These are phyloP conservation scores for Sebastes kiyomatsui DNA, from an alignment of 2,797 vertebrate species.

Conservation along the genomic window DNA sequence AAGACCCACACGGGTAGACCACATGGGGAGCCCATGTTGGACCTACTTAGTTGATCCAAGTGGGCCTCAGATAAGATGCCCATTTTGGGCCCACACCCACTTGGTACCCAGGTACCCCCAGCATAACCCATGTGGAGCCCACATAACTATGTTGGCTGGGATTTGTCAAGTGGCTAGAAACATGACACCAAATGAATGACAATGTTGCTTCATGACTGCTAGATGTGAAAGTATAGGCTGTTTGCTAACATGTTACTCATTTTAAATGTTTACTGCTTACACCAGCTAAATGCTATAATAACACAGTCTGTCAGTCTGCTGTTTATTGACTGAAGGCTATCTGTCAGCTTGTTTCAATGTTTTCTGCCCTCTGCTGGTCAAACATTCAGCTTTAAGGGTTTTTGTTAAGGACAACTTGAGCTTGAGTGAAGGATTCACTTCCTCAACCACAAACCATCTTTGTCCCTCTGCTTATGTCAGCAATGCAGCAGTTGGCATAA, in stretches of 20 bases:
- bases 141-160: too few species aligned
- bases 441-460: neutral
- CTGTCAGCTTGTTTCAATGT: neutral
- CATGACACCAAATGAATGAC: neutral
- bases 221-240: neutral
- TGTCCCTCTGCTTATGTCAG: neutral
- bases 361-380: conserved; percentile 30
- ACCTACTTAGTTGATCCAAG: too few species aligned
- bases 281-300: neutral
- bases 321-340: neutral
- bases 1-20: rapidly evolving
- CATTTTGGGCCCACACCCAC: too few species aligned
- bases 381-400: neutral
- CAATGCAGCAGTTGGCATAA: neutral
- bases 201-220: neutral
- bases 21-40: too few species aligned
- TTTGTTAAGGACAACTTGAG: neutral
- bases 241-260: neutral
- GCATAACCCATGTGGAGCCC: too few species aligned
- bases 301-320: neutral
- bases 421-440: neutral
- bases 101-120: too few species aligned
- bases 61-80: too few species aligned
- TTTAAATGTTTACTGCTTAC: neutral
- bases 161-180: neutral